phyloP scores from a whole-genome alignment of 2,113 vertebrate species.

The Bos javanicus region DNA sequence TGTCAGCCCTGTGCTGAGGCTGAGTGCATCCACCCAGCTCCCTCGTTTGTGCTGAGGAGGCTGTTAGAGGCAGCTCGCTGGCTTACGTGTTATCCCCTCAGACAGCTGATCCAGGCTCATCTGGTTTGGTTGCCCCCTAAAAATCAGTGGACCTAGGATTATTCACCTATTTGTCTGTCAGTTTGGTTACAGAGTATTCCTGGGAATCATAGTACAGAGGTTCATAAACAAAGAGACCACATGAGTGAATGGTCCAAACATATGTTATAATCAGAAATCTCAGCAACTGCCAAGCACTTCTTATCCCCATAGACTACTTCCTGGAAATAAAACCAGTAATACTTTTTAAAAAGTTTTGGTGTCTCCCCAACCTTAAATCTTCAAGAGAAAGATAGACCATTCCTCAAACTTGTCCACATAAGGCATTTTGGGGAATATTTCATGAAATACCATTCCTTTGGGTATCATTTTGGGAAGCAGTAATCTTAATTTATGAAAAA shows the following conservation, averaged over 20 bases:
- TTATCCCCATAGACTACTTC: not conserved
- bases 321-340: not conserved
- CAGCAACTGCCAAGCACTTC: not conserved
- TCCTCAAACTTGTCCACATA: not conserved
- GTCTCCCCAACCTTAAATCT: not conserved
- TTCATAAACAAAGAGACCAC: not conserved
- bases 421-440: not conserved
- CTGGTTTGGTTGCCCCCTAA: not conserved
- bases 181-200: not conserved
- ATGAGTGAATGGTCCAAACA: not conserved
- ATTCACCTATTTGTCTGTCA: not conserved
- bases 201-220: not conserved
- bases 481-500: not conserved
- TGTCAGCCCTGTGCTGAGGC: not conserved
- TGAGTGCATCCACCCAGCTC: not conserved
- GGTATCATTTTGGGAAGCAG: not conserved
- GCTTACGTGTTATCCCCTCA: not conserved
- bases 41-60: not conserved
- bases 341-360: not conserved
- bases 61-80: accelerated
- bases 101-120: not conserved
- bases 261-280: not conserved
- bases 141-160: not conserved
- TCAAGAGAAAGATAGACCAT: not conserved
- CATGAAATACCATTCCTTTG: not conserved